Evolutionary conservation across 1,140 invertebrate genomes (phyloP), one percentile per base, ranked within the genome.

Genomic region (Drosophila ohnishii): DNA sequence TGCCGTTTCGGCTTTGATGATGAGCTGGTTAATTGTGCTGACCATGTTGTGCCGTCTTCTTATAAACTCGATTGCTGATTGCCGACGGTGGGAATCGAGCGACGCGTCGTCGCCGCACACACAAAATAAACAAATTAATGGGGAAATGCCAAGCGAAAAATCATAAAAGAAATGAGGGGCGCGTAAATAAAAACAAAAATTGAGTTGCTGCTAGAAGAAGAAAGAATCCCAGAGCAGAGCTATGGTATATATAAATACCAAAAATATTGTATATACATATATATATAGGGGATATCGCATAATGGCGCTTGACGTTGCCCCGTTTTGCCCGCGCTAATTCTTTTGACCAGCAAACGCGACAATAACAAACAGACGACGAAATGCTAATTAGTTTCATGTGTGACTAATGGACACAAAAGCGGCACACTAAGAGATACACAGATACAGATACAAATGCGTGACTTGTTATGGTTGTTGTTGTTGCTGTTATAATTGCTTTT

Each of bases 321-420:
- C 61, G 51, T 55, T 75, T 75, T 86, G 61, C 67, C 80, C 80
- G 84, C 84, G 84, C 84, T 84, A 88, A 88, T 88, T 88, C 84
- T 78, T 88, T 88, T 87, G 83, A 75, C 84, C 81, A 86, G 81
- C 81, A 84, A 87, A 87, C 80, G 85, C 85, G 85, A 88, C 85
- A 89, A 89, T 89, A 90, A 85, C 85, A 88, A 85, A 88, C 85
- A 88, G 78, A 73, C 80, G 78, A 73, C 80, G 81, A 89, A 88
- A 88, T 90, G 87, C 87, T 90, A 90, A 90, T 90, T 90, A 90
- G 87, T 90, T 90, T 90, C 87, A 90, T 90, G 87, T 90, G 85
- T 90, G 87, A 90, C 87, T 90, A 90, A 90, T 90, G 87, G 82
- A 83, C 75, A 80, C 73, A 87, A 78, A 86, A 86, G 79, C 82